phyloP scores from a whole-genome alignment of 92 coral and sea anemone species.

The Zoanthus sociatus region DNA sequence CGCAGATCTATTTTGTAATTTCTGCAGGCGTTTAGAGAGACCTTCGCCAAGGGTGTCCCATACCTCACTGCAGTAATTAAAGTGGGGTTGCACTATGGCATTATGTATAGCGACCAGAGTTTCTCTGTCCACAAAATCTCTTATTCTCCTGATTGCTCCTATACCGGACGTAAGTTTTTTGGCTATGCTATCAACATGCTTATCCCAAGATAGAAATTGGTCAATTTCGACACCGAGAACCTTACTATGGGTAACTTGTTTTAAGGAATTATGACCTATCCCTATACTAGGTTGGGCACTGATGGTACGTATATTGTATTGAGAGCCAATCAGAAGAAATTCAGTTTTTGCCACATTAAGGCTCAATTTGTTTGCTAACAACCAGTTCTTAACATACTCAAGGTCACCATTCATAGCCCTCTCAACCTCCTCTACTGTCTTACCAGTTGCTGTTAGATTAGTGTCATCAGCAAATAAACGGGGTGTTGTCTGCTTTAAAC shows the following conservation, averaged over 20 bases:
- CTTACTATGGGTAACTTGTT: conserved; percentile 58
- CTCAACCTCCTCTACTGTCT: conserved; percentile 44
- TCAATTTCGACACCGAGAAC: conserved; percentile 69
- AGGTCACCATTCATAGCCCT: conserved; percentile 49
- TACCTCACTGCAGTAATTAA: conserved; percentile 68
- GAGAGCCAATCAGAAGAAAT: conserved; percentile 28
- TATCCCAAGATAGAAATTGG: conserved; percentile 48
- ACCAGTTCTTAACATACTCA: background rate
- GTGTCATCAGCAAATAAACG: conserved; percentile 64
- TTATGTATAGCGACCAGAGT: conserved; percentile 47
- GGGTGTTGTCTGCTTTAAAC: conserved; percentile 44
- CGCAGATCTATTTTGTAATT: conserved; percentile 60
- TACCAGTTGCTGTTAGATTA: conserved; percentile 56
- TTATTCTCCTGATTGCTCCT: conserved; percentile 53
- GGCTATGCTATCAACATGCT: conserved; percentile 40
- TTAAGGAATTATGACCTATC: conserved; percentile 40
- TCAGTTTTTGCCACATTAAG: conserved; percentile 23
- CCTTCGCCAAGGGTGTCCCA: conserved; percentile 62
- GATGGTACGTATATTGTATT: conserved; percentile 29
- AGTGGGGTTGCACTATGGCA: conserved; percentile 63
- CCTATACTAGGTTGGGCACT: conserved; percentile 32
- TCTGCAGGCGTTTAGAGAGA: conserved; percentile 58
- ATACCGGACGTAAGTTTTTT: conserved; percentile 51
- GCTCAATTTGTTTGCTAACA: conserved; percentile 30
- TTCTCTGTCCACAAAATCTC: too few species aligned